These are phyloP conservation scores for Psittacula cyanocephala DNA, from an alignment of 2,113 vertebrate genomes.

Conservation along the genomic window DNA sequence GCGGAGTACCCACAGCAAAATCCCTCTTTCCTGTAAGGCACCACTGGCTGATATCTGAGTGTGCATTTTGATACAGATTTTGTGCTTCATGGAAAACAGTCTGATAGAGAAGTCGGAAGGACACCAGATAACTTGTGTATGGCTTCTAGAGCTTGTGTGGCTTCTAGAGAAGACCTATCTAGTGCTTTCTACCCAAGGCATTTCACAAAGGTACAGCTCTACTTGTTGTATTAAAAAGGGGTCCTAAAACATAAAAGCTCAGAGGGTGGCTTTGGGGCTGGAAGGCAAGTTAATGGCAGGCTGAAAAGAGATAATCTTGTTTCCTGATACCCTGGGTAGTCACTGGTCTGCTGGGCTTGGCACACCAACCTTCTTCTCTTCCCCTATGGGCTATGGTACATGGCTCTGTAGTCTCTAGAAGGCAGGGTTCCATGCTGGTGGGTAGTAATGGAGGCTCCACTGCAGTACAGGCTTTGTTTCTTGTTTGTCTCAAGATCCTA, in stretches of 20 bases:
- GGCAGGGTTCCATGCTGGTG: accelerated
- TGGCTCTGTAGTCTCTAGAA: not conserved
- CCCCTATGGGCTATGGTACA: too few species aligned
- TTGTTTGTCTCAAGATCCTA: not conserved
- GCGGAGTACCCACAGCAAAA: not conserved
- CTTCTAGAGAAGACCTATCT: not conserved
- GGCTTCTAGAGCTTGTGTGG: not conserved
- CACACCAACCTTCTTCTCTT: not conserved
- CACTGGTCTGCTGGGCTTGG: not conserved
- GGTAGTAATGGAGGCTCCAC: not conserved
- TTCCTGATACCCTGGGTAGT: not conserved
- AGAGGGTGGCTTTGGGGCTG: not conserved
- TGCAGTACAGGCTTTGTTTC: not conserved
- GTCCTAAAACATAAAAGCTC: not conserved
- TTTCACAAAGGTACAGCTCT: not conserved
- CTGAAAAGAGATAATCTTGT: not conserved
- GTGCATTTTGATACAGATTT: not conserved
- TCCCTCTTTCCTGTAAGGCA: not conserved
- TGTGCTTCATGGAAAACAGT: not conserved
- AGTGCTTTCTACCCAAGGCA: not conserved
- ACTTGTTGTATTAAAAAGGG: not conserved
- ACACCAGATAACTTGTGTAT: not conserved
- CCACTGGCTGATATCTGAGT: not conserved
- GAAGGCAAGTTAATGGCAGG: not conserved
- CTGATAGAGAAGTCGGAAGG: not conserved